Evolutionary conservation across 2,888 invertebrate genomes (phyloP), one percentile per base, ranked within the genome.

Genomic region (Trissonchulus latispiculum): DNA sequence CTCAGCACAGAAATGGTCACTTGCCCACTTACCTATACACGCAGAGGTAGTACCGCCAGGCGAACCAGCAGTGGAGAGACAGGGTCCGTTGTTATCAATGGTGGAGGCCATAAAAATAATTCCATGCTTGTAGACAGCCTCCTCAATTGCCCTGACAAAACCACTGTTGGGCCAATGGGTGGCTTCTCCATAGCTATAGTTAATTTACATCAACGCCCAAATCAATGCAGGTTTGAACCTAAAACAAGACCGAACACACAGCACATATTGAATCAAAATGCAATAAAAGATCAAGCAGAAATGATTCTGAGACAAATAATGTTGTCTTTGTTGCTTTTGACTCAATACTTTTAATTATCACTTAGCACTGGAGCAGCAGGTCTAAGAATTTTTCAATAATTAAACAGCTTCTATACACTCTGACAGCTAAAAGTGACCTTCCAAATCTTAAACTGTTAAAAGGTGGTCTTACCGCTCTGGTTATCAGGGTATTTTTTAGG

Each of bases 131-230:
- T 91, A 91, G 72, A 97, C 92, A 36, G 84, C 81, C 73, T 85
- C 83, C 74, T 81, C 81, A 29, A 85, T 77, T 37, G 84, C 80
- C 76, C 91, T 90, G 75, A 94, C 87, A 72, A 95, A 90, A 92
- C 96, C 95, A 3, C 90, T 85, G 83, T 92, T 90, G 1, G 92
- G 89, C 91, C 93, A 94, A 83, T 93, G 91, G 0, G 93, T 89
- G 80, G 92, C 92, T 85, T 97, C 97, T 0, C 97, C 97, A 80
- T 96, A 99, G 81, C 95, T 96, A 92, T 95, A 96, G 84, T 99
- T 99, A 78, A 97, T 92, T n/a, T 0, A 97, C 90, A 82, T 97
- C 92, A 71, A 86, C 85, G 74, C 84, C 84, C 70, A 83, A 78
- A 72, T 86, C 85, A 70, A 85, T 85, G 33, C 85, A 85, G 75